Base-by-base conservation (phyloP, 1,140 invertebrate species). In the Whitmania pigra region DNA sequence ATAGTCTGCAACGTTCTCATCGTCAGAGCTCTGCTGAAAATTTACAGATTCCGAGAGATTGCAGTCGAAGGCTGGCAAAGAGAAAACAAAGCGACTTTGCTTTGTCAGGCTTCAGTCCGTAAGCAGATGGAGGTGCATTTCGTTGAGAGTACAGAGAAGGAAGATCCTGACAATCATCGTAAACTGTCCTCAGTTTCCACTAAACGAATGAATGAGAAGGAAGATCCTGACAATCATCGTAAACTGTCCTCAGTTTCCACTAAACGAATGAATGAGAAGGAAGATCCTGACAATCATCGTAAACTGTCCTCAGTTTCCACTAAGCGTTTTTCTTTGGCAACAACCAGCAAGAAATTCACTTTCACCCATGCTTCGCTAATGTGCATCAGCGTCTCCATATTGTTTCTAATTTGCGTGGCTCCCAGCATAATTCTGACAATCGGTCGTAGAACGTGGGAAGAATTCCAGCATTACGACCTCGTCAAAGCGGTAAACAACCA, bases 341-440 rank as follows among this genome's bases (percentile, higher is more conserved):
- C 9, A 63, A 25, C 18, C 43, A 36, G 22, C 67, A 31, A 43
- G 36, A 68, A 43, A 31, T 31, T 29, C n/a, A 68, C 36, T 22
- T 68, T 68, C 27, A 68, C 67, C 0, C 69, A 71, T 54, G 71
- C 67, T 27, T 49, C 69, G 9, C n/a, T 57, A 18, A 73, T 73
- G 73, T 74, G 73, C 27, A 53, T 74, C 11, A 55, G 40, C 22
- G 63, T 69, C 9, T 74, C 73, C 13, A 66, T 74, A 49, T 49
- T 63, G 25, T 74, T 74, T 31, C 29, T 74, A 20, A n/a, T 74
- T 18, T 73, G 71, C 40, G 68, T 75, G 25, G 43, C 72, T 40
- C 72, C 74, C 7, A 71, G 69, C 60, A 73, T 75, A 18, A 43
- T 75, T 17, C 49, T 75, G 25, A 66, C 72, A 9, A 73, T 73